phyloP scores from a whole-genome alignment of 2,888 invertebrate genomes.

The Oasisia sp. region DNA sequence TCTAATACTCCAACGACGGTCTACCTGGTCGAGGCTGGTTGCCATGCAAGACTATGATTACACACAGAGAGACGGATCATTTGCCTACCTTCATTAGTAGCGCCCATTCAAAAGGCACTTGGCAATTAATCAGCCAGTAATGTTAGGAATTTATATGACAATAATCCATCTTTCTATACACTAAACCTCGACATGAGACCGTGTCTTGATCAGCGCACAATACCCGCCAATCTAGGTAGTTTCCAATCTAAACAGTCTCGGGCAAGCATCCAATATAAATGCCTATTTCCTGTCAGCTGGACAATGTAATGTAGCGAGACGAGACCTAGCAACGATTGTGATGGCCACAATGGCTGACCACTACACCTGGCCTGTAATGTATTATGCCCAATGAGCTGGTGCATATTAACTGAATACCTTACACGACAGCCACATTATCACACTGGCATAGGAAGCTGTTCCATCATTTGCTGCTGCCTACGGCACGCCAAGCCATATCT shows the following conservation, averaged over 20 bases:
- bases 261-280: neutral
- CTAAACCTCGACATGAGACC: neutral
- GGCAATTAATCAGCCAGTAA: slow-evolving; percentile 5
- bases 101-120: neutral
- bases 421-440: neutral
- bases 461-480: neutral
- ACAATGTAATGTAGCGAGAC: neutral
- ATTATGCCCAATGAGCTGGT: neutral
- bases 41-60: neutral
- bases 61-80: neutral
- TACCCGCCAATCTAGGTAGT: neutral
- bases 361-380: neutral
- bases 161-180: slow-evolving; percentile 13
- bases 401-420: neutral
- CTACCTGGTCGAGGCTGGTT: neutral
- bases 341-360: neutral
- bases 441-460: neutral
- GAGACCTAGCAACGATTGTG: neutral
- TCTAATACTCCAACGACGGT: neutral
- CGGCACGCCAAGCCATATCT: neutral
- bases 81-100: neutral
- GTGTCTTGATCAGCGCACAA: neutral
- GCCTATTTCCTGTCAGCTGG: neutral
- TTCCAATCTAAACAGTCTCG: neutral
- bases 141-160: neutral